These are phyloP conservation scores for Trichogramma dendrolimi DNA, from an alignment of 2,888 invertebrate species.

Conservation along the genomic window DNA sequence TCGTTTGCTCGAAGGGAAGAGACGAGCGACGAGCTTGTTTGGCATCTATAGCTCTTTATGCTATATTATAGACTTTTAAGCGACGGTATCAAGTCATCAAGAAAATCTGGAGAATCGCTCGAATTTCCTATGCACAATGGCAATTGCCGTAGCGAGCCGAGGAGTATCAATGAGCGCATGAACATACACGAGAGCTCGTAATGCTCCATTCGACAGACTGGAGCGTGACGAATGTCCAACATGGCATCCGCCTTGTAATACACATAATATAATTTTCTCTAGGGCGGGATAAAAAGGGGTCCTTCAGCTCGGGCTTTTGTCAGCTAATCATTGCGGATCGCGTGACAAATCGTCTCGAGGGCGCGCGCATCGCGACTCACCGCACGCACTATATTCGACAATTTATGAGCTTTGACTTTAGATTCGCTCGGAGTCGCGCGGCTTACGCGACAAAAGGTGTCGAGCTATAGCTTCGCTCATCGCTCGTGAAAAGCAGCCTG, in stretches of 20 bases:
- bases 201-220: conserved; percentile 20
- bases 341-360: conserved; percentile 35
- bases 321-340: conserved; percentile 30
- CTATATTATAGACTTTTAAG: not conserved
- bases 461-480: no score
- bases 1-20: no score
- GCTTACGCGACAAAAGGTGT: no score
- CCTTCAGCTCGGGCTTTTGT: no score
- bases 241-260: conserved; percentile 1
- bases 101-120: conserved; percentile 32
- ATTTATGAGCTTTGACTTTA: no score
- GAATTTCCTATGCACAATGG: conserved; percentile 28
- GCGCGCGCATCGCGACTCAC: conserved; percentile 20
- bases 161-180: conserved; percentile 24
- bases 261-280: not conserved
- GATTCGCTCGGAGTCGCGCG: no score
- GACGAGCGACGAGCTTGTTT: no score
- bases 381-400: conserved; percentile 1
- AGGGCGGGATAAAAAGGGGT: not conserved
- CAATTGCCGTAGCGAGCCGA: conserved; percentile 31
- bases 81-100: conserved; percentile 45
- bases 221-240: conserved; percentile 22
- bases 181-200: conserved; percentile 16
- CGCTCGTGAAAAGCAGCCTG: no score
- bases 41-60: not conserved